Conservation (phyloP, 2,113 vertebrate genomes). For the Erpornis zantholeuca region DNA sequence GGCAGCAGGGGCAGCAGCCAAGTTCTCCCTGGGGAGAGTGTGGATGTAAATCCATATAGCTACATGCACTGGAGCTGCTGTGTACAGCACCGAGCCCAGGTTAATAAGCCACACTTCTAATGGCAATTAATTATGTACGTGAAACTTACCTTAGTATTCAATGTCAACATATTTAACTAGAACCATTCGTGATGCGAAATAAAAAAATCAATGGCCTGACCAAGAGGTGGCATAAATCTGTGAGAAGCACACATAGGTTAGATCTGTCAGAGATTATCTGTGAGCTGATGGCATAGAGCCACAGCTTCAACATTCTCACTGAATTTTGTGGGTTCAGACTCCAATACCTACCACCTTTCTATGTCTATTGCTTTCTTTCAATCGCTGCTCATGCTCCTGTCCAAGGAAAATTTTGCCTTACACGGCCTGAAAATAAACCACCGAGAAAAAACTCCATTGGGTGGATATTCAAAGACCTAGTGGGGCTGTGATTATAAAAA, state of each 20-base stretch:
- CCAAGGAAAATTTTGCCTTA: neutral
- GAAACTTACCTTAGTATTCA: neutral
- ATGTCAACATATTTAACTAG: neutral
- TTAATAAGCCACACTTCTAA: neutral
- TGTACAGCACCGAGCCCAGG: accelerated
- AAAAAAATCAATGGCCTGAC: neutral
- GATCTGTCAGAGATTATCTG: neutral
- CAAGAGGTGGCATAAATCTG: neutral
- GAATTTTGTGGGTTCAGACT: neutral
- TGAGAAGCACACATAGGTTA: neutral
- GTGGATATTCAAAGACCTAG: neutral
- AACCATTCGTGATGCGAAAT: neutral
- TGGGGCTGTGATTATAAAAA: neutral
- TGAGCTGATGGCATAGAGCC: neutral
- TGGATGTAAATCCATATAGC: neutral
- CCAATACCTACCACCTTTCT: neutral
- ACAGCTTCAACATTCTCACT: neutral
- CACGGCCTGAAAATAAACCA: neutral
- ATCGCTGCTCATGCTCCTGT: neutral
- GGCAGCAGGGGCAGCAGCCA: neutral
- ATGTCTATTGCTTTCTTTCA: neutral
- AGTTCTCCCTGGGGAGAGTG: neutral
- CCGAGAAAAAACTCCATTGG: neutral
- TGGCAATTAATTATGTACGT: neutral
- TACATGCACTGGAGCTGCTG: neutral